A percentile compares a stretch with the other conserved stretches of the same genome.
Evolutionary conservation across 1,140 invertebrate genomes (phyloP).

Genomic region (Diuraphis noxia): DNA sequence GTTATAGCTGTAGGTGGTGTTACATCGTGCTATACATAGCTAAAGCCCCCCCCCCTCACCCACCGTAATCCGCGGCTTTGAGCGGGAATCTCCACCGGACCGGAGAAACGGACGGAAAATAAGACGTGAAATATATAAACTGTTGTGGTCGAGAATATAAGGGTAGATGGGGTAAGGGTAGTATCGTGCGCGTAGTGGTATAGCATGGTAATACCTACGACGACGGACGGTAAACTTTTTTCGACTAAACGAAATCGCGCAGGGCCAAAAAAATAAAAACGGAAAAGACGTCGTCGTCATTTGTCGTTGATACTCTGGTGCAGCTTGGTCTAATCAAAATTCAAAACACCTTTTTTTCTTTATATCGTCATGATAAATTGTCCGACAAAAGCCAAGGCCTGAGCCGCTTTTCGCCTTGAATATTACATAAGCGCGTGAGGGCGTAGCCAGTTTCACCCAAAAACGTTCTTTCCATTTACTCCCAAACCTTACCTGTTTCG

Average conservation of each 20-base stretch:
- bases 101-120: too few species aligned
- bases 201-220: background rate
- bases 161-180: too few species aligned
- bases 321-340: background rate
- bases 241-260: too few species aligned
- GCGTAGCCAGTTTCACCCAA: too few species aligned
- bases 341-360: background rate
- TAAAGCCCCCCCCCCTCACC: too few species aligned
- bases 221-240: background rate
- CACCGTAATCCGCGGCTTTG: background rate
- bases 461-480: too few species aligned
- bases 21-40: background rate
- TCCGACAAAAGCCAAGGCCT: background rate
- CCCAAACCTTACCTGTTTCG: background rate
- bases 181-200: too few species aligned
- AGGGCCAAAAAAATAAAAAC: background rate
- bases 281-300: background rate
- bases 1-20: background rate
- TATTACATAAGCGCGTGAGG: background rate
- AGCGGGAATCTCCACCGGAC: background rate
- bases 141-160: background rate
- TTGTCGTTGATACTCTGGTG: too few species aligned
- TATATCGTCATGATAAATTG: background rate
- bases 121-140: background rate
- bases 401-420: background rate